These are phyloP conservation scores for Drosophila novamexicana DNA, from an alignment of 1,140 invertebrate species.

Conservation along the genomic window DNA sequence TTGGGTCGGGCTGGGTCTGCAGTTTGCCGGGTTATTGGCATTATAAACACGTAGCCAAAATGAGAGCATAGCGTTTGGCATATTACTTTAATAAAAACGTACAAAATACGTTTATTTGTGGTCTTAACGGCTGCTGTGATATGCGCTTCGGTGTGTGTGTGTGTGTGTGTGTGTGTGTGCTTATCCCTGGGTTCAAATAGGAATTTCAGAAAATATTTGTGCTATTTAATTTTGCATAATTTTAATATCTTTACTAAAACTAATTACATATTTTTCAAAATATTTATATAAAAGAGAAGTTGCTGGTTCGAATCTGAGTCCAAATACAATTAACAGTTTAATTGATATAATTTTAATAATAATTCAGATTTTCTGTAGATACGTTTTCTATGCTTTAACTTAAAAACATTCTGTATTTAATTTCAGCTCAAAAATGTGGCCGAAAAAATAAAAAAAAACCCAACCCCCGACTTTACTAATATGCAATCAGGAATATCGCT, in stretches of 20 bases:
- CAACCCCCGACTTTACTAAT: conserved; percentile 25
- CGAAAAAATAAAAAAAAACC: not conserved
- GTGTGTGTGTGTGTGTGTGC: not conserved
- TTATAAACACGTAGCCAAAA: conserved; percentile 70
- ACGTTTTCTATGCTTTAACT: not conserved
- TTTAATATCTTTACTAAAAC: too few relatives aligned
- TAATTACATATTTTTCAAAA: too few relatives aligned
- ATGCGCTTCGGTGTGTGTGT: not conserved
- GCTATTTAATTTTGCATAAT: too few relatives aligned
- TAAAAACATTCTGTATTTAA: too few relatives aligned
- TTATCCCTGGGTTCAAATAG: not conserved
- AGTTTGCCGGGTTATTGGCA: conserved; percentile 58
- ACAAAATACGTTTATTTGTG: conserved; percentile 74
- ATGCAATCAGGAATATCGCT: conserved; percentile 39
- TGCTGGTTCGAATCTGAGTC: too few relatives aligned
- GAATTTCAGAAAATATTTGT: conserved; percentile 6
- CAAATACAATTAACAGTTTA: too few relatives aligned
- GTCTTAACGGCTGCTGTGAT: conserved; percentile 51
- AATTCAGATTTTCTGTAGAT: not conserved
- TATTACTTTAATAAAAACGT: conserved; percentile 58
- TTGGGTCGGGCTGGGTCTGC: not conserved
- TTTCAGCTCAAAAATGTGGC: not conserved
- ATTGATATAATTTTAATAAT: not conserved
- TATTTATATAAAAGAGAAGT: too few relatives aligned
- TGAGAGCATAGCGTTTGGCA: conserved; percentile 35